phyloP scores from a whole-genome alignment of 2,113 vertebrate genomes.

The Progne subis region DNA sequence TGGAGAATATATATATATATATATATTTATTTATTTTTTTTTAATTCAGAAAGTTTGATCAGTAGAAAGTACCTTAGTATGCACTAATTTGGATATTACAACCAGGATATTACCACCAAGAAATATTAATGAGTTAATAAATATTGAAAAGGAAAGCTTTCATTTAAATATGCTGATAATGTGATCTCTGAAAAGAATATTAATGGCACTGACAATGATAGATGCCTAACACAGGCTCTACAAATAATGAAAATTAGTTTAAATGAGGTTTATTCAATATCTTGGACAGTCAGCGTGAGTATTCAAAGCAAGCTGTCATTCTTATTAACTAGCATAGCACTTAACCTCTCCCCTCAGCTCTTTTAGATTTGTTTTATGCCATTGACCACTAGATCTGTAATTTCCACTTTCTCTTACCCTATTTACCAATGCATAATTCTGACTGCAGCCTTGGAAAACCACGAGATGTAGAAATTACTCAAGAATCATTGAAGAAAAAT shows the following conservation, averaged over 20 bases:
- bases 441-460: background rate
- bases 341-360: conserved; percentile 48
- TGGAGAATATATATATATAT: background rate
- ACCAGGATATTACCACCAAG: conserved; percentile 25
- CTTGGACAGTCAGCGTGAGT: conserved; percentile 11
- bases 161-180: conserved; percentile 41
- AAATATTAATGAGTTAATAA: conserved; percentile 66
- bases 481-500: background rate
- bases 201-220: conserved; percentile 20
- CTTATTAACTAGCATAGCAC: conserved; percentile 43
- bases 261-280: conserved; percentile 58
- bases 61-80: conserved; percentile 39
- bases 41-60: conserved; percentile 15
- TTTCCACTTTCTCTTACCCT: background rate
- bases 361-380: conserved; percentile 14
- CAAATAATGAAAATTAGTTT: conserved; percentile 47
- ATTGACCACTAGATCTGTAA: background rate
- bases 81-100: conserved; percentile 59
- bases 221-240: conserved; percentile 28
- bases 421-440: background rate
- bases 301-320: conserved; percentile 60
- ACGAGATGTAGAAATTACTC: background rate
- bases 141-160: conserved; percentile 63
- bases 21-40: background rate
- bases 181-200: conserved; percentile 36